A percentile compares a stretch with the other conserved stretches of the same genome.
Conservation (phyloP, 1,140 invertebrate genomes). For the Drosophila saltans region DNA sequence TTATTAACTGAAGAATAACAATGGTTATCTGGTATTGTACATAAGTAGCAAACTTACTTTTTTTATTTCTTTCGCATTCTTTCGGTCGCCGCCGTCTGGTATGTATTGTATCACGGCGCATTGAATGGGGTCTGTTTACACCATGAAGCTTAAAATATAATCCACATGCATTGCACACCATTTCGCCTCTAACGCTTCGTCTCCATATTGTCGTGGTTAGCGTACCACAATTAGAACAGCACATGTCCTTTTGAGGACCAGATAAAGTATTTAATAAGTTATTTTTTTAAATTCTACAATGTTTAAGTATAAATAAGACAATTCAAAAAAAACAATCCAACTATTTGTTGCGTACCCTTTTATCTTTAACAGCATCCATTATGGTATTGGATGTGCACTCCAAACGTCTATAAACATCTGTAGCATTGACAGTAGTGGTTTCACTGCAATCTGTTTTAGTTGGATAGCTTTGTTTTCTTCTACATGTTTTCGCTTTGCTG, state of each 20-base stretch:
- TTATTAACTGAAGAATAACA: no score
- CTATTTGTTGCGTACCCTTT: constrained; percentile 47
- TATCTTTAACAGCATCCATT: constrained; percentile 63
- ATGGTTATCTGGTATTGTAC: background rate
- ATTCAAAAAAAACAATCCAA: background rate
- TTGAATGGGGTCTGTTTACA: constrained; percentile 94
- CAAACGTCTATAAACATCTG: constrained; percentile 48
- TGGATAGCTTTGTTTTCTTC: constrained; percentile 82
- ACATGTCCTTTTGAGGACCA: constrained; percentile 86
- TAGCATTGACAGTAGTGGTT: constrained; percentile 48
- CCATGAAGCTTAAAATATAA: constrained; percentile 97
- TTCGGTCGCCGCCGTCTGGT: constrained; percentile 95
- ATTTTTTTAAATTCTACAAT: constrained; percentile 44
- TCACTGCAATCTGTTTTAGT: constrained; percentile 72
- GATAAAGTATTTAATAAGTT: constrained; percentile 54
- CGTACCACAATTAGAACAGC: constrained; percentile 93
- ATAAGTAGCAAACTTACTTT: constrained; percentile 65
- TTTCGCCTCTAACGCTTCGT: constrained; percentile 93
- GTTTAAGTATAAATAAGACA: background rate
- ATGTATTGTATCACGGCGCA: constrained; percentile 98
- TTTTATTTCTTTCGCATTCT: constrained; percentile 85
- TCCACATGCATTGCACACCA: constrained; percentile 97
- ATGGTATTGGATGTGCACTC: constrained; percentile 37
- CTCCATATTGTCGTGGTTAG: constrained; percentile 96
- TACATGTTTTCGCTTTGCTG: constrained; percentile 67